A percentile compares a stretch with the other conserved stretches of the same genome.
Conservation (phyloP, 2,113 vertebrate genomes). For the Clarias macrocephalus region DNA sequence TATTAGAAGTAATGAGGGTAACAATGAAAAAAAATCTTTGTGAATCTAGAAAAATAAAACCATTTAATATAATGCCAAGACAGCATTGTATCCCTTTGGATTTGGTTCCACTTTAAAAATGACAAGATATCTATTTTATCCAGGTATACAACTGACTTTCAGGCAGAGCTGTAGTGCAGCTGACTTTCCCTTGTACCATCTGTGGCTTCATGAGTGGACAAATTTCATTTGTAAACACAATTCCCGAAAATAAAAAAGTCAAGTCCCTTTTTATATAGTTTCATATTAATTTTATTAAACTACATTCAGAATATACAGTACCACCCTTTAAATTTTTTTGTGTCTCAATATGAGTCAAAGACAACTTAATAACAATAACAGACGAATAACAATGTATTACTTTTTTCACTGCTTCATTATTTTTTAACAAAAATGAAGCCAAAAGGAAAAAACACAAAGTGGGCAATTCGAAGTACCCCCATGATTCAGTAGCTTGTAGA, state of each 20-base stretch:
- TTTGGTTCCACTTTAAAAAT: neutral
- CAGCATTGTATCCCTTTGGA: neutral
- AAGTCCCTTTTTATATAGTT: neutral
- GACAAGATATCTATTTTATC: slow-evolving; percentile 48
- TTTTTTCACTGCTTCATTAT: too few species aligned
- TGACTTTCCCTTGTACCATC: neutral
- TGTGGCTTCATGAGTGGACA: neutral
- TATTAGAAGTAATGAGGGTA: slow-evolving; percentile 2
- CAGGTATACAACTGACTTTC: neutral
- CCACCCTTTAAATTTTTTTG: too few species aligned
- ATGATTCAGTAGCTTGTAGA: too few species aligned
- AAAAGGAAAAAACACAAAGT: too few species aligned
- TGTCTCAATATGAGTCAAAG: too few species aligned
- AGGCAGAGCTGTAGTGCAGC: neutral
- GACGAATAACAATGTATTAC: too few species aligned
- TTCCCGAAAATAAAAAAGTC: neutral
- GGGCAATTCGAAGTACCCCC: too few species aligned
- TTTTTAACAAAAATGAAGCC: too few species aligned
- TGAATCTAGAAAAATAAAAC: neutral
- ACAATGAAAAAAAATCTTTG: neutral
- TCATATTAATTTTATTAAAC: neutral
- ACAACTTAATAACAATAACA: too few species aligned
- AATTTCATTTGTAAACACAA: slow-evolving; percentile 18
- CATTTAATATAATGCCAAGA: neutral
- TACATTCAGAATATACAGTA: neutral